Base-by-base conservation (phyloP, 2,797 vertebrate species). In the Cossypha caffra region DNA sequence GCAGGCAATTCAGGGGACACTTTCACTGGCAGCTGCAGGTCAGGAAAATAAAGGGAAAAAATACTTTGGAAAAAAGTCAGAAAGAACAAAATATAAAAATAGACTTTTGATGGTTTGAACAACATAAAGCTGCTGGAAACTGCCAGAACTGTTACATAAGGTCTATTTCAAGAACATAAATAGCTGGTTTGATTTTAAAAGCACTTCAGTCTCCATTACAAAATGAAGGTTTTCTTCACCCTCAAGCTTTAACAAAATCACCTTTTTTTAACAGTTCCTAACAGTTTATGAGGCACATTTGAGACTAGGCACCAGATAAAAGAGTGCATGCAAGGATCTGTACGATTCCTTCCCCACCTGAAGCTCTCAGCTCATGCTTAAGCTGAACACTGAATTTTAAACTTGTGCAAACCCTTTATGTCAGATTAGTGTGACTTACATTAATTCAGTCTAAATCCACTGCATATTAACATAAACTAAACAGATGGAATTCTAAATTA, bases 1-100 rank as follows among this genome's bases (percentile, higher is more conserved):
- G 48, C 64, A 25, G 40, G 69, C 77, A 59, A 57, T 54, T 24
- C 88, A 78, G 69, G 42, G 33, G 29, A 54, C 76, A 93, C 86
- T 96, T 95, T 94, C 94, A 93, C 62, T 91, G 66, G 37, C 4
- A 9, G 13, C 21, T 78, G 4, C 33, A 57, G 83, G 18, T 21
- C 55, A 69, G 37, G 25, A 88, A 84, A 88, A 85, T 9, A 19
- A 71, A 86, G 10, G 11, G 7, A 9, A 11, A 35, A 83, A 69
- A 29, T 1, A 8, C 23, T 89, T 64, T 13, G 73, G 12, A 62
- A 64, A 58, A 40, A 26, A 24, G 9, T 2, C 16, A 37, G 10
- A 1, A 91, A 61, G 26, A 87, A 67, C 1, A 2, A 43, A 51
- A 40, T 11, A 11, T 4, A 38, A 68, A 79, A 73, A 28, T 3